These are phyloP conservation scores for Sebastolobus alascanus DNA, from an alignment of 2,797 vertebrate species.

Conservation along the genomic window DNA sequence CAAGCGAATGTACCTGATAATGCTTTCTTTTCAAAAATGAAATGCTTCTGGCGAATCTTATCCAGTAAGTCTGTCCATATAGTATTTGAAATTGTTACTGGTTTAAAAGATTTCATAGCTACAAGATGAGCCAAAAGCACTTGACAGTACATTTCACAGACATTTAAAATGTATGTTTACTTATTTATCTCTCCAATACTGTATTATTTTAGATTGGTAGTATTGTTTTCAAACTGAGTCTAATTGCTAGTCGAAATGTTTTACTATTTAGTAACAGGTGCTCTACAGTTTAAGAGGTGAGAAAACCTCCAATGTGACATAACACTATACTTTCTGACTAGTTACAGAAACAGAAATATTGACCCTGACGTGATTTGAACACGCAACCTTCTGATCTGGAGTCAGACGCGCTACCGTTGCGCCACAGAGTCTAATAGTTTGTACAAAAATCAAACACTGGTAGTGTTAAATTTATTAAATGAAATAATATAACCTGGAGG, in stretches of 20 bases:
- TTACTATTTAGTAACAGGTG: not conserved
- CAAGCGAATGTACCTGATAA: not conserved
- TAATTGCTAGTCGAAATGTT: not conserved
- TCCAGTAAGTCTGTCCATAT: not conserved
- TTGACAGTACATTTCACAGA: not conserved
- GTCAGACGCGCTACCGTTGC: constrained; percentile 51
- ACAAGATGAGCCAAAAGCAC: not conserved
- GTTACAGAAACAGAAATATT: fast-evolving
- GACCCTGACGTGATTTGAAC: constrained; percentile 49
- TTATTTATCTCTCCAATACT: not conserved
- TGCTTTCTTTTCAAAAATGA: not conserved
- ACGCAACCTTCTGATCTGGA: constrained; percentile 56
- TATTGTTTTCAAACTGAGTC: not conserved
- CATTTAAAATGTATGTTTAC: not conserved
- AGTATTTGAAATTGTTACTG: not conserved
- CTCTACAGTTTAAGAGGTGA: not conserved
- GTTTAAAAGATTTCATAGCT: not conserved
- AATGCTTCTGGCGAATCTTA: not conserved
- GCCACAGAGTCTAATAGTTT: constrained; percentile 15
- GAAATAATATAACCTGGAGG: too few species aligned
- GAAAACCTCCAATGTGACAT: not conserved
- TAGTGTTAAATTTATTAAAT: too few species aligned
- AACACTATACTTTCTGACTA: too few species aligned
- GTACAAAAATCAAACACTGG: too few species aligned
- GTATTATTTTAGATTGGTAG: not conserved